A percentile compares a stretch with the other conserved stretches of the same genome.
Evolutionary conservation across 2,113 vertebrate genomes (phyloP).

Genomic region (Alethe diademata): DNA sequence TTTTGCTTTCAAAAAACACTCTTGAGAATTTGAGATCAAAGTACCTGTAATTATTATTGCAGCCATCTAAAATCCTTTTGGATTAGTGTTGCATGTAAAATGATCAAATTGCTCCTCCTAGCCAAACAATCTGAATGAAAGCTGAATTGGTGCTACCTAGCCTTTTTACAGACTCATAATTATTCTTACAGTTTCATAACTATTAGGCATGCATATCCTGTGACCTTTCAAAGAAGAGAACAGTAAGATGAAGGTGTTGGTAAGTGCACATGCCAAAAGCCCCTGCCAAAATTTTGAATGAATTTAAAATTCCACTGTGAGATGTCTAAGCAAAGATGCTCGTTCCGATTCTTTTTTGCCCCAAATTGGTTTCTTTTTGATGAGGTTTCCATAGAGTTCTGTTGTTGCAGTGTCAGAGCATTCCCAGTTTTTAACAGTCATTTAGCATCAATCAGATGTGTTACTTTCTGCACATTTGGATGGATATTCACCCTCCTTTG

Average conservation of each 20-base stretch:
- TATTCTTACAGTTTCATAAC: neutral
- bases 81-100: neutral
- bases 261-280: neutral
- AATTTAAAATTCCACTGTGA: neutral
- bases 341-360: neutral
- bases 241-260: neutral
- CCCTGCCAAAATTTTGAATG: neutral
- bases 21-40: neutral
- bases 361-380: neutral
- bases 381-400: neutral
- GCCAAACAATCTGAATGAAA: neutral
- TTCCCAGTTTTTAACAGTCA: neutral
- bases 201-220: neutral
- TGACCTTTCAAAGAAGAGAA: neutral
- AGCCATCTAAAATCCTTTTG: neutral
- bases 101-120: neutral
- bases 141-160: neutral
- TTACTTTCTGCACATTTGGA: neutral
- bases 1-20: neutral
- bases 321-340: neutral
- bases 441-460: rapidly evolving
- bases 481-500: neutral
- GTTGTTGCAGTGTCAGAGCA: neutral
- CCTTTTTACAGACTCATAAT: neutral
- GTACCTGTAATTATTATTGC: conserved; percentile 10